Evolutionary conservation across 1,140 invertebrate species (phyloP).

Genomic region (Pectinophora gossypiella): DNA sequence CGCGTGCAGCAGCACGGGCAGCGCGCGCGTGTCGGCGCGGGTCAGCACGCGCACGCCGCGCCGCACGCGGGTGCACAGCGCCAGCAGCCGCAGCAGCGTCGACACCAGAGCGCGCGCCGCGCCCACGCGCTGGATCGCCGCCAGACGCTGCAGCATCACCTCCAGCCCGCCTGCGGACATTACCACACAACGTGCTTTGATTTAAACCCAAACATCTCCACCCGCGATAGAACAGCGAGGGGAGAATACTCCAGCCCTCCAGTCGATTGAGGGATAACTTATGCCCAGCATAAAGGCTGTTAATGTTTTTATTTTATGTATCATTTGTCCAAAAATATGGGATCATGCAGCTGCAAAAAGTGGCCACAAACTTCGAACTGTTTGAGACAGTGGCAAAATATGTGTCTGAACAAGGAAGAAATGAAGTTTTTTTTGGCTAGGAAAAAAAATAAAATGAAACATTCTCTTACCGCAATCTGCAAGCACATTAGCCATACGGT

Average conservation of each 20-base stretch:
- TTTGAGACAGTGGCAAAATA: too few species aligned
- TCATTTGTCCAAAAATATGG: too few species aligned
- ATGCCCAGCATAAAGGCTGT: too few species aligned
- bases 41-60: slow-evolving; percentile 70
- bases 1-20: slow-evolving; percentile 69
- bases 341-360: too few species aligned
- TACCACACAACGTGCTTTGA: neutral
- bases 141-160: slow-evolving; percentile 84
- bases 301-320: too few species aligned
- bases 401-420: too few species aligned
- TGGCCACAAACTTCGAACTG: too few species aligned
- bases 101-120: slow-evolving; percentile 60
- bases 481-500: slow-evolving; percentile 80
- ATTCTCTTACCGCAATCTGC: slow-evolving; percentile 70
- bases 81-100: slow-evolving; percentile 62
- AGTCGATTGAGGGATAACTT: too few species aligned
- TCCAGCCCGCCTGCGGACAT: slow-evolving; percentile 87
- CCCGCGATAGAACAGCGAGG: too few species aligned
- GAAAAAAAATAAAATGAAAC: too few species aligned
- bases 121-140: slow-evolving; percentile 71
- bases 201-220: neutral
- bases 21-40: slow-evolving; percentile 54
- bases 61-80: slow-evolving; percentile 66
- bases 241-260: too few species aligned
- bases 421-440: too few species aligned